Evolutionary conservation across 2,113 vertebrate genomes (phyloP), one percentile per base, ranked within the genome.

Genomic region (Catharus bicknelli): DNA sequence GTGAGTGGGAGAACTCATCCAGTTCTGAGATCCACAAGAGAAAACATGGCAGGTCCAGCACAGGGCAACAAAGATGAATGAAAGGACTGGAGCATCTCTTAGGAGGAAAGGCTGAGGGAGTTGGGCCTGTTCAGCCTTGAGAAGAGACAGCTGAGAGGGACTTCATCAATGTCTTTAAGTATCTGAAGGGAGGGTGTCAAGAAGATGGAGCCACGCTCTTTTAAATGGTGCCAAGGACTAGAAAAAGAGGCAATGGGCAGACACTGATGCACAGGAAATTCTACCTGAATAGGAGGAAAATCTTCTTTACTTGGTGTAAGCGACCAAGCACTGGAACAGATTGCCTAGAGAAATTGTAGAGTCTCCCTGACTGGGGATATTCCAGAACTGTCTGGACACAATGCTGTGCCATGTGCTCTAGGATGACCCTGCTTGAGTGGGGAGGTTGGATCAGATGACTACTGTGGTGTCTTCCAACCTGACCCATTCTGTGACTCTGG

Each of bases 261-360:
- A 45, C 40, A 38, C 26, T 29, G 59, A 38, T 10, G 13, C n/a
- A 20, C 27, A 25, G 53, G 32, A 81, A 45, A 8, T 45, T 66
- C 51, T 7, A 20, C n/a, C 45, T 66, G 53, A 67, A 20, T 16
- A 38, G 8, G 38, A 45, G 23, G 27, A 45, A 66, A 23, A 59
- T 10, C 4, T 88, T 58, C 26, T 58, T 45, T 47, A 47, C 20
- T 54, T 40, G 40, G 20, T 82, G 23, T 5, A 20, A n/a, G 16
- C 0, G 0, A 47, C 38, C 4, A 9, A 51, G 9, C 40, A 42
- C 11, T 1, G 1, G 25, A 75, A 30, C 9, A 75, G 21, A 26
- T 40, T 82, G 29, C 9, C 16, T 16, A 13, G 25, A 40, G 23
- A 68, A 32, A 23, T 7, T 54, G 25, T 40, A 25, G 47, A 26